Conservation (phyloP, 2,888 invertebrate species). For the Cinara cedri region DNA sequence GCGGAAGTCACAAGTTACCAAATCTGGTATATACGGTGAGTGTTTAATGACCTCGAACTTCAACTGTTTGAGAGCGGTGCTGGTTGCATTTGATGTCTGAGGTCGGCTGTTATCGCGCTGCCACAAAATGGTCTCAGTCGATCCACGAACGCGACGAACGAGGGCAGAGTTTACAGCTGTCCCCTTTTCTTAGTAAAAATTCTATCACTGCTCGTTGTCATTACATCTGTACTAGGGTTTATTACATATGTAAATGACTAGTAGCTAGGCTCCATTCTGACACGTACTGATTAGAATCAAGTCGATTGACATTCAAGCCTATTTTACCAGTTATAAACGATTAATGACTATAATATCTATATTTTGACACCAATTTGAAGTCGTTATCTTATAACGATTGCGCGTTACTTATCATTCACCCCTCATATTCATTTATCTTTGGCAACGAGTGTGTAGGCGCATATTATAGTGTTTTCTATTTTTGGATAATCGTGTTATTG, state of each 20-base stretch:
- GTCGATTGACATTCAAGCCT: neutral
- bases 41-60: conserved; percentile 17
- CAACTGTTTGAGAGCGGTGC: conserved; percentile 3
- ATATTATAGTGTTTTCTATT: neutral
- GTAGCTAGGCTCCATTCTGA: conserved; percentile 2
- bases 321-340: neutral
- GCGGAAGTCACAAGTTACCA: conserved; percentile 15
- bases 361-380: conserved; percentile 2
- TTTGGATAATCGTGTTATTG: neutral
- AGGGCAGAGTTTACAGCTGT: too few relatives aligned
- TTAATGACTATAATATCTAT: conserved; percentile 2
- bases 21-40: neutral
- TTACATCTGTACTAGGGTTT: too few relatives aligned
- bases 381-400: neutral
- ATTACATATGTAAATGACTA: too few relatives aligned
- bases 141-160: too few relatives aligned
- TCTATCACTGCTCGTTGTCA: too few relatives aligned
- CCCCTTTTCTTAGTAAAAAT: too few relatives aligned
- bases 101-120: conserved; percentile 21
- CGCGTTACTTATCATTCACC: conserved; percentile 2
- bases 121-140: too few relatives aligned
- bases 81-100: neutral
- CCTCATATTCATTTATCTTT: too few relatives aligned
- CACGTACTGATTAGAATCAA: neutral
- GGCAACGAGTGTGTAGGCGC: too few relatives aligned